Conservation (phyloP, 2,797 vertebrate genomes). For the Halcyon badia region DNA sequence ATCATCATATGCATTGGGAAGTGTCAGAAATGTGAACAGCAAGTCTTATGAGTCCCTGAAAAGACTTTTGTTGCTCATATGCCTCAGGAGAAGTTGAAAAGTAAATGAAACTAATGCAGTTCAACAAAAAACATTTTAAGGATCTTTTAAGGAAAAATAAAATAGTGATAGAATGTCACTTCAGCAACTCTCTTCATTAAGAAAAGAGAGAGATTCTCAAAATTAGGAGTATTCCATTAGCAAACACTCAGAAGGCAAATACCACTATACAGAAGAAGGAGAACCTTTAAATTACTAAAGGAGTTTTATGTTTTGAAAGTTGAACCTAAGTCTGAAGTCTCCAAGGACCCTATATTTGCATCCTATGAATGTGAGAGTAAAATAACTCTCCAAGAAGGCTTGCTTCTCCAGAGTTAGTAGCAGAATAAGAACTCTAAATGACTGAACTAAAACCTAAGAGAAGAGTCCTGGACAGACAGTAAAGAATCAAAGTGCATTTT, state of each 20-base stretch:
- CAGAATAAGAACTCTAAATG: not conserved
- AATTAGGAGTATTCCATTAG: not conserved
- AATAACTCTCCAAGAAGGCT: not conserved
- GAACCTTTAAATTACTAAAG: not conserved
- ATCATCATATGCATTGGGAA: not conserved
- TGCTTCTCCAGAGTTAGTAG: not conserved
- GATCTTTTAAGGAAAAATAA: not conserved
- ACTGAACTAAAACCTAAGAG: not conserved
- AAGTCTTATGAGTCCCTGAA: not conserved
- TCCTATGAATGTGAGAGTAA: not conserved
- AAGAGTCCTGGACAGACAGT: not conserved
- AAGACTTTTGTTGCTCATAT: not conserved
- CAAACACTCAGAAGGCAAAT: not conserved
- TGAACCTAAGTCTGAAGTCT: not conserved
- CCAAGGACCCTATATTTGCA: not conserved
- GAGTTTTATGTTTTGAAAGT: not conserved
- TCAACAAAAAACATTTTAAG: not conserved
- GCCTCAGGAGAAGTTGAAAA: not conserved
- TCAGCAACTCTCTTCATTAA: not conserved
- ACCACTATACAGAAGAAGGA: not conserved
- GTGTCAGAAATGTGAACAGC: not conserved
- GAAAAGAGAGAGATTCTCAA: not conserved
- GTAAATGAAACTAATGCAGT: not conserved
- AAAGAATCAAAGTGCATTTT: not conserved
- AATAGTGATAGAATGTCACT: not conserved